Conservation (phyloP, 2,797 vertebrate genomes). For the Typhlichthys subterraneus region DNA sequence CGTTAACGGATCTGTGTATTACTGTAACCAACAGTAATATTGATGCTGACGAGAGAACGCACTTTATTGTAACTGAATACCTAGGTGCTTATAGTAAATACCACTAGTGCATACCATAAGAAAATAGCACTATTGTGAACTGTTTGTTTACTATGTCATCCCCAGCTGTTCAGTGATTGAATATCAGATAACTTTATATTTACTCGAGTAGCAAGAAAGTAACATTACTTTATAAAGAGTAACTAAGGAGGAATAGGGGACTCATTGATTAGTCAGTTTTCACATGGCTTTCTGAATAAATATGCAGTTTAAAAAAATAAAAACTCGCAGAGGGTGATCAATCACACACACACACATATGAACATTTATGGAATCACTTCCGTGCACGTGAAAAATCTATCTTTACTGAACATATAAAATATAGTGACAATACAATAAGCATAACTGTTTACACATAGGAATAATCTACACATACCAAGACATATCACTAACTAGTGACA, state of each 20-base stretch:
- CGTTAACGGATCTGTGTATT: slow-evolving; percentile 53
- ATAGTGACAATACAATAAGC: not conserved
- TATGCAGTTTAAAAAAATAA: slow-evolving; percentile 38
- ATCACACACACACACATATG: not conserved
- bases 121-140: slow-evolving; percentile 40
- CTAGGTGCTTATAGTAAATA: slow-evolving; percentile 56
- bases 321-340: not conserved
- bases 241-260: slow-evolving; percentile 15
- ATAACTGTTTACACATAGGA: not conserved
- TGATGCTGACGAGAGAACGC: slow-evolving; percentile 52
- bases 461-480: not conserved
- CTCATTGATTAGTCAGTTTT: slow-evolving; percentile 42
- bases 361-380: not conserved
- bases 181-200: slow-evolving; percentile 51
- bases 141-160: slow-evolving; percentile 44
- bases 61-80: slow-evolving; percentile 62
- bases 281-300: slow-evolving; percentile 70
- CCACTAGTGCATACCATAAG: slow-evolving; percentile 63
- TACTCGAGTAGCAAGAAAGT: slow-evolving; percentile 60
- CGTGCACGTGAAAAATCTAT: slow-evolving; percentile 23
- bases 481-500: not conserved
- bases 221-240: slow-evolving; percentile 35
- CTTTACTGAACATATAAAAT: slow-evolving; percentile 4
- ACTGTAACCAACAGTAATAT: slow-evolving; percentile 17
- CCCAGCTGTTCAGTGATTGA: slow-evolving; percentile 21